Conservation (phyloP, 2,113 vertebrate species). For the Tragelaphus strepsiceros region DNA sequence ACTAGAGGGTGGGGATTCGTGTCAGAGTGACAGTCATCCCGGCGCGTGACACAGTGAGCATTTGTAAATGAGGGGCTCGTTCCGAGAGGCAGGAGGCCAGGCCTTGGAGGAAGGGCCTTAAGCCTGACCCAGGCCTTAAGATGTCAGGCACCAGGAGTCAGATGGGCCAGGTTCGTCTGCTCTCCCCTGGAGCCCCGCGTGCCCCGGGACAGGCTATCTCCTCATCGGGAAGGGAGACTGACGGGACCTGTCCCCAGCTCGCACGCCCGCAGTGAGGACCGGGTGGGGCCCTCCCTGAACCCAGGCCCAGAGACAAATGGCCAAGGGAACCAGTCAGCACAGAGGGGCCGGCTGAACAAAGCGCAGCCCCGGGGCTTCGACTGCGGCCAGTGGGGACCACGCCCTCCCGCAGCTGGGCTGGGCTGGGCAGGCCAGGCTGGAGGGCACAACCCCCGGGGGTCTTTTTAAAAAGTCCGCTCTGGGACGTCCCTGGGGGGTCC, state of each 20-base stretch:
- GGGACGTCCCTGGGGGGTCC: not conserved
- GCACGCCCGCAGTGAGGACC: not conserved
- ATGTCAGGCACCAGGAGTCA: not conserved
- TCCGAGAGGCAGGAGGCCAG: not conserved
- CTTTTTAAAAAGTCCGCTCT: not conserved
- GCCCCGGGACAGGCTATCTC: not conserved
- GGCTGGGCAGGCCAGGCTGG: not conserved
- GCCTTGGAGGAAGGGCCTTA: not conserved
- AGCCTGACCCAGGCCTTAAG: not conserved
- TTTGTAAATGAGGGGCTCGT: not conserved
- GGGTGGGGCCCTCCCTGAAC: not conserved
- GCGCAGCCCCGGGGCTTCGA: not conserved
- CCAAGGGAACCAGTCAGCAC: not conserved
- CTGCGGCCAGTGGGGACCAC: rapidly evolving
- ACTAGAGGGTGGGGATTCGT: not conserved
- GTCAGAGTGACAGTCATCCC: not conserved
- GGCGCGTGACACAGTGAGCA: not conserved
- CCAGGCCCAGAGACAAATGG: not conserved
- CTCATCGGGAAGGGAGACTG: not conserved
- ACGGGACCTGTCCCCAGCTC: not conserved
- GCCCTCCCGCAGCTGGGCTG: not conserved
- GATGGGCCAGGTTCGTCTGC: not conserved
- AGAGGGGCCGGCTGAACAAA: not conserved
- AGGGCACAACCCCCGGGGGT: not conserved
- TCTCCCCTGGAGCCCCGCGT: not conserved